Base-by-base conservation (phyloP, 2,797 vertebrate genomes). In the Ambastaia sidthimunki region DNA sequence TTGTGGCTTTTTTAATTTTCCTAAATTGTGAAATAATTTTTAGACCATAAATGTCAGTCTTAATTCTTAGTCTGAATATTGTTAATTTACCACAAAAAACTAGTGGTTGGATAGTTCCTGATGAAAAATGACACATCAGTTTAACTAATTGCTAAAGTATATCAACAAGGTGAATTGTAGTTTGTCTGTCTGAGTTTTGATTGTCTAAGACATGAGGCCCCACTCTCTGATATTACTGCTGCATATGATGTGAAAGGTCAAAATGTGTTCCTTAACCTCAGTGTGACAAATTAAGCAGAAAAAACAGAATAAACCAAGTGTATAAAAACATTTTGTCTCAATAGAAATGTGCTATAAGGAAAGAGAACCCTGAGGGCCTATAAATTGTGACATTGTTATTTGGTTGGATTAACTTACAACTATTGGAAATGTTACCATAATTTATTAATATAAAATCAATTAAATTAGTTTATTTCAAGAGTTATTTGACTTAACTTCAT, bases 271-370 rank as follows among this genome's bases (percentile, higher is more conserved):
- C 41, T 73, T 31, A 81, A 80, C 82, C 87, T 83, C 76, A 87
- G 86, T 86, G 86, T 87, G 82, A 88, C 92, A 89, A 89, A 85
- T 76, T 82, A 81, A 83, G 87, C 88, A 80, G 65, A 84, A 78
- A 76, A 87, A 90, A 89, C 87, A 89, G 82, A 83, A 78, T 81
- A 87, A 90, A 78, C 78, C 91, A 93, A 91, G 89, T 83, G 86
- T 89, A 88, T 87, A 84, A 83, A 85, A 84, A 88, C 88, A 90
- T 92, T 89, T 92, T 90, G 76, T 80, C 78, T 1, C 71, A 85
- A 69, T 84, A 89, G 83, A 86, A 88, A 88, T 88, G 86, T 86
- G 83, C 19, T 66, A 48, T n/a, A 16, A 31, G 52, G 70, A 12
- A n/a, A 47, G 65, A 68, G 48, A 48, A 52, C 21, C 23, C 65